A percentile compares a stretch with the other conserved stretches of the same genome.
Evolutionary conservation across 2,888 invertebrate genomes (phyloP).

Genomic region (Xylophagus ater): DNA sequence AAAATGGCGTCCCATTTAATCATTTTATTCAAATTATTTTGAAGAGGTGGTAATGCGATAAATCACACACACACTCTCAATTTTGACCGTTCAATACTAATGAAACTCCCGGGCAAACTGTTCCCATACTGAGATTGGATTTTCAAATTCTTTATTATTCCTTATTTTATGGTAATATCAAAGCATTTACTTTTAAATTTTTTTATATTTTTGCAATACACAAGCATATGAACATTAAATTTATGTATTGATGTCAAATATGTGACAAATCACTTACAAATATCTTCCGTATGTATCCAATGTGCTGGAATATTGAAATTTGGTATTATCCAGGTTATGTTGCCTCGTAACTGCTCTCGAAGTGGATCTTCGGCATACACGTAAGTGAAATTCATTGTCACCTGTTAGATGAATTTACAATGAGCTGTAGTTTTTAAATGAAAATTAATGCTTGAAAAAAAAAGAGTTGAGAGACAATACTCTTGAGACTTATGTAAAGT

Average conservation of each 20-base stretch:
- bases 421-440: slow-evolving; percentile 3
- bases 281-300: slow-evolving; percentile 77
- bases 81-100: too few species aligned
- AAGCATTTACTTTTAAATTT: neutral
- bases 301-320: slow-evolving; percentile 64
- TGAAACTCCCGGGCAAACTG: too few species aligned
- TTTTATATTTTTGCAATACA: neutral
- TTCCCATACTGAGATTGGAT: too few species aligned
- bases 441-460: slow-evolving; percentile 1
- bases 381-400: slow-evolving; percentile 83
- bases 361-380: slow-evolving; percentile 75
- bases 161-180: too few species aligned
- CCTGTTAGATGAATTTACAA: slow-evolving; percentile 37
- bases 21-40: too few species aligned
- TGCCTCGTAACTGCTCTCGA: slow-evolving; percentile 67
- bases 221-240: slow-evolving; percentile 10
- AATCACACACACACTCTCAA: too few species aligned
- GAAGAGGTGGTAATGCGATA: too few species aligned
- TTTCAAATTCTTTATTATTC: too few species aligned
- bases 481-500: too few species aligned
- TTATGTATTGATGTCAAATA: slow-evolving; percentile 19
- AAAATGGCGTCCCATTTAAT: too few species aligned
- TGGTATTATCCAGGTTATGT: slow-evolving; percentile 77
- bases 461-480: slow-evolving; percentile 7
- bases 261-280: slow-evolving; percentile 48